These are phyloP conservation scores for Istiophorus platypterus DNA, from an alignment of 2,113 vertebrate species.

Conservation along the genomic window DNA sequence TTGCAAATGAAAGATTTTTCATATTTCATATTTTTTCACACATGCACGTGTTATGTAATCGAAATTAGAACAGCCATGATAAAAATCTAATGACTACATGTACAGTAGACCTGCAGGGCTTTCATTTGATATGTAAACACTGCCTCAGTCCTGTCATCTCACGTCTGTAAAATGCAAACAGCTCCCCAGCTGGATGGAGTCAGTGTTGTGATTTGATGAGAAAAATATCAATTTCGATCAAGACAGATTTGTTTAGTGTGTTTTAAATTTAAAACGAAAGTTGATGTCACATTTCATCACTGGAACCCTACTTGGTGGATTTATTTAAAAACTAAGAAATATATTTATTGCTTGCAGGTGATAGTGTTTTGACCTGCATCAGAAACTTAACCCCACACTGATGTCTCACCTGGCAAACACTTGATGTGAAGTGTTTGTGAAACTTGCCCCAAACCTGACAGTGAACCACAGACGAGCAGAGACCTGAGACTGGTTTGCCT, in stretches of 20 bases:
- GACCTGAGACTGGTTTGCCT: slow-evolving; percentile 45
- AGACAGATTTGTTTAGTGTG: not conserved
- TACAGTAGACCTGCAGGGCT: not conserved
- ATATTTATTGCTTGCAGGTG: not conserved
- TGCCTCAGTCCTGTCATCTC: not conserved
- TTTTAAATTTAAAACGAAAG: not conserved
- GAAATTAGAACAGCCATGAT: not conserved
- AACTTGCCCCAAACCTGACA: not conserved
- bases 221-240: too few relatives aligned
- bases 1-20: not conserved
- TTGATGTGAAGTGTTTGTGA: not conserved
- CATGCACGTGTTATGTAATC: not conserved
- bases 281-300: not conserved
- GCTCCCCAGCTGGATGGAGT: not conserved
- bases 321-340: not conserved
- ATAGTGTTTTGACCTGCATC: not conserved
- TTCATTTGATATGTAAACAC: slow-evolving; percentile 20
- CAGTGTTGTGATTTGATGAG: not conserved
- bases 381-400: not conserved
- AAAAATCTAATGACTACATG: slow-evolving; percentile 6
- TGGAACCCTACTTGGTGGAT: not conserved
- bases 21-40: not conserved
- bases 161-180: slow-evolving; percentile 7
- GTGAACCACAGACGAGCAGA: slow-evolving; percentile 50
- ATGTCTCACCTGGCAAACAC: not conserved